These are phyloP conservation scores for Torymus tubicola DNA, from an alignment of 2,888 invertebrate genomes.

Conservation along the genomic window DNA sequence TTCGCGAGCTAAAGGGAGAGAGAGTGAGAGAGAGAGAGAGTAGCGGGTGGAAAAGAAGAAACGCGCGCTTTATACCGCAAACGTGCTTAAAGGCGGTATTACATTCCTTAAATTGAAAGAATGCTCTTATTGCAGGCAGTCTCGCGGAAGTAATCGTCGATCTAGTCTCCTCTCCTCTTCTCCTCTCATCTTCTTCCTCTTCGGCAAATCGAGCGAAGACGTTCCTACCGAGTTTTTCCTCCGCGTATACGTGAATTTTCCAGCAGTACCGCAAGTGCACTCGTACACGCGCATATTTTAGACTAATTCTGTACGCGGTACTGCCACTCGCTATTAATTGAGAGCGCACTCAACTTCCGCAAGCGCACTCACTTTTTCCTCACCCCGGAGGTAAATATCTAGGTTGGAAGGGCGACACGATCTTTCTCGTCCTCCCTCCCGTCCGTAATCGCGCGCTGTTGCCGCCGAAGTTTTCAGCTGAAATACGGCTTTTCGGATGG, in stretches of 20 bases:
- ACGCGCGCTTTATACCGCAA: conserved; percentile 8
- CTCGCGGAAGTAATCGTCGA: conserved; percentile 55
- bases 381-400: conserved; percentile 4
- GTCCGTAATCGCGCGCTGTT: no score
- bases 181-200: conserved; percentile 35
- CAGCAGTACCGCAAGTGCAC: conserved; percentile 27
- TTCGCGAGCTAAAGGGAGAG: conserved; percentile 5
- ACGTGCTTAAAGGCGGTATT: conserved; percentile 54
- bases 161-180: conserved; percentile 14
- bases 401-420: neutral
- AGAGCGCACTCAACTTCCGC: conserved; percentile 12
- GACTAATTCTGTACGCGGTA: conserved; percentile 31
- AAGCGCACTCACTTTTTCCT: neutral
- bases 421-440: neutral
- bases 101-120: conserved; percentile 58
- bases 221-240: neutral
- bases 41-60: neutral
- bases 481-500: no score
- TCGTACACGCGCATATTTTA: conserved; percentile 29
- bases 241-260: conserved; percentile 13
- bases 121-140: conserved; percentile 56
- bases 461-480: no score
- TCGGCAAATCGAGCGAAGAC: conserved; percentile 46
- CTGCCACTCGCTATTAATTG: conserved; percentile 45
- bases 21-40: neutral